phyloP scores from a whole-genome alignment of 2,797 vertebrate genomes.

The Malurus splendens region DNA sequence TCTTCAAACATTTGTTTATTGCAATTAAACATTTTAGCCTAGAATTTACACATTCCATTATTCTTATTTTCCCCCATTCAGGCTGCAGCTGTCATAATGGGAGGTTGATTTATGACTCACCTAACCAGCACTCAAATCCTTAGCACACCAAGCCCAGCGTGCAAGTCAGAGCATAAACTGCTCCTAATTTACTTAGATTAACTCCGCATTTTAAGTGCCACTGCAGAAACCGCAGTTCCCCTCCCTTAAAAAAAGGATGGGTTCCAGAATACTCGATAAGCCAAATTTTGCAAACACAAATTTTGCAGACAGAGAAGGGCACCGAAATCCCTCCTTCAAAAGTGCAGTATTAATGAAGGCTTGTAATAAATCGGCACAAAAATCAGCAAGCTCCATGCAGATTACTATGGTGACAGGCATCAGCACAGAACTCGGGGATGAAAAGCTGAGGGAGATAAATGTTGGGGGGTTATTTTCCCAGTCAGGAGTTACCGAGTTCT shows the following conservation, averaged over 20 bases:
- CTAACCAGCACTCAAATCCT: constrained; percentile 26
- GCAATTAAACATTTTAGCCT: constrained; percentile 54
- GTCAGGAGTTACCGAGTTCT: not conserved
- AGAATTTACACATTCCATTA: constrained; percentile 55
- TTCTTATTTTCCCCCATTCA: constrained; percentile 46
- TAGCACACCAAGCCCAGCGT: constrained; percentile 28
- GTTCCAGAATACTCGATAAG: not conserved
- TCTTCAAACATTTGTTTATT: constrained; percentile 47
- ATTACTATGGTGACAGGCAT: constrained; percentile 28
- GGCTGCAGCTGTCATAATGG: constrained; percentile 50
- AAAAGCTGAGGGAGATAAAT: not conserved
- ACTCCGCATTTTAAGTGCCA: not conserved
- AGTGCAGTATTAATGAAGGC: not conserved
- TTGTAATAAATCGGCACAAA: not conserved
- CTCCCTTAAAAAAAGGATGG: not conserved
- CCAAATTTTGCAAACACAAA: not conserved
- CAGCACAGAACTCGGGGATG: not conserved
- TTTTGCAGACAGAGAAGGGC: not conserved
- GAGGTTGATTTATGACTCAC: constrained; percentile 57
- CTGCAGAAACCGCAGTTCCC: not conserved
- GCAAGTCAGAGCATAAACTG: constrained; percentile 48
- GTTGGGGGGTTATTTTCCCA: not conserved
- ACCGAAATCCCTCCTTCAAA: not conserved
- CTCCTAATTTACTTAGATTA: constrained; percentile 53
- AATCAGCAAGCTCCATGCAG: not conserved